Evolutionary conservation across 2,888 invertebrate genomes (phyloP), one percentile per base, ranked within the genome.

Genomic region (Choreutis nemorana): DNA sequence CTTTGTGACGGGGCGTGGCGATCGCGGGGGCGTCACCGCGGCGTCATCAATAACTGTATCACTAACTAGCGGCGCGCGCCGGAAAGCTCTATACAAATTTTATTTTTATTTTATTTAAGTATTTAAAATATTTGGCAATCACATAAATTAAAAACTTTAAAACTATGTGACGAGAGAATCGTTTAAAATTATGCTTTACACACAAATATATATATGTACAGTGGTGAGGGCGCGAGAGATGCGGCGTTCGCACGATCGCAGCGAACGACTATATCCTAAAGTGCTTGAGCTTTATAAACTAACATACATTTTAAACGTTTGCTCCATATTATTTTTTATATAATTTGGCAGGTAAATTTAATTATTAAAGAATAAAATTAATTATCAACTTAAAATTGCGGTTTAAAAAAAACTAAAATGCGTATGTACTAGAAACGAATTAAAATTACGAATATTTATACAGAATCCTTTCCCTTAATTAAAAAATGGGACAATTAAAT

Each of bases 151-250:
- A 70, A 71, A 26, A 48, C 63, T 67, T 75, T 75, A 73, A 70
- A 70, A 77, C 73, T 75, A 75, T 75, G 71, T 73, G 73, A 73
- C 75, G 71, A 75, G 71, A 70, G 72, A 68, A 64, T 72, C 55
- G 63, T 70, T 75, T 75, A 77, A 71, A 73, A 73, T 75, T 77
- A 77, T 77, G 72, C 68, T 72, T 72, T 75, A 75, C 71, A 73
- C 68, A 70, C 65, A 65, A 68, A 68, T 72, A 70, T 72, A 71
- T 66, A 66, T 70, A 70, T 59, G 56, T 63, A 57, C 55, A 55
- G 57, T n/a, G 52, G 50, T 31, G 65, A 52, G 55, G 55, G 58
- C 50, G 63, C 62, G 68, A 58, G 53, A 62, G 62, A 63, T 55
- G 70, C 60, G 61, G 42, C 45, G 48, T 38, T 39, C 35, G 36